A percentile compares a stretch with the other conserved stretches of the same genome.
Conservation (phyloP, 1,140 invertebrate genomes). For the Drosophila leontia region DNA sequence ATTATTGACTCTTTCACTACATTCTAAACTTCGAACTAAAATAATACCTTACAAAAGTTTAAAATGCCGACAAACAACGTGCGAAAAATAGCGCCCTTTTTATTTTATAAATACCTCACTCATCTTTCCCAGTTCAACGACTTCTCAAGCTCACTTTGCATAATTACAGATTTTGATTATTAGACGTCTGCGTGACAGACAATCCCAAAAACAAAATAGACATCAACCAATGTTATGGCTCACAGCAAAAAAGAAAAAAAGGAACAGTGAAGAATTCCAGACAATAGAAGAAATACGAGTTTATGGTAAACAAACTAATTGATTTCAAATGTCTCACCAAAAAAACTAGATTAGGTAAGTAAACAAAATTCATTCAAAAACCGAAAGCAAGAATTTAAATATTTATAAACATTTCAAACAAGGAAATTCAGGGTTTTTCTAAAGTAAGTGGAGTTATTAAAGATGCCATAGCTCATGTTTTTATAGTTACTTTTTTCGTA, state of each 20-base stretch:
- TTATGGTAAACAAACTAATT: conserved; percentile 17
- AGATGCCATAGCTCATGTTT: background rate
- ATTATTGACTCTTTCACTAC: too few species aligned
- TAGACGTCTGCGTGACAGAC: conserved; percentile 22
- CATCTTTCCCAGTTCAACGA: conserved; percentile 37
- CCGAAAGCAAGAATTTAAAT: background rate
- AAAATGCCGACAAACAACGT: background rate
- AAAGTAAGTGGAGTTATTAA: background rate
- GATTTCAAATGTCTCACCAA: background rate
- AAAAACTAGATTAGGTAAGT: background rate
- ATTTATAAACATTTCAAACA: background rate
- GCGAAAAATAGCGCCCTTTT: background rate
- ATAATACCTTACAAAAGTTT: too few species aligned
- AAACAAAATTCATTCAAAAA: background rate
- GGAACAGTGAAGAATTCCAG: background rate
- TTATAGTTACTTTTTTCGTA: too few species aligned
- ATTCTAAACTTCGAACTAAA: too few species aligned
- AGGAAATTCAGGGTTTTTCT: background rate
- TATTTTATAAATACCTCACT: background rate
- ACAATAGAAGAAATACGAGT: conserved; percentile 28
- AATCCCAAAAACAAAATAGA: conserved; percentile 12
- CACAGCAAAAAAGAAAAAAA: conserved; percentile 12
- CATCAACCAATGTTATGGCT: conserved; percentile 10
- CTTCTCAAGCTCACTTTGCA: conserved; percentile 25
- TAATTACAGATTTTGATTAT: conserved; percentile 31